Conservation (phyloP, 2,113 vertebrate genomes). For the Ivindomyrus marchei region DNA sequence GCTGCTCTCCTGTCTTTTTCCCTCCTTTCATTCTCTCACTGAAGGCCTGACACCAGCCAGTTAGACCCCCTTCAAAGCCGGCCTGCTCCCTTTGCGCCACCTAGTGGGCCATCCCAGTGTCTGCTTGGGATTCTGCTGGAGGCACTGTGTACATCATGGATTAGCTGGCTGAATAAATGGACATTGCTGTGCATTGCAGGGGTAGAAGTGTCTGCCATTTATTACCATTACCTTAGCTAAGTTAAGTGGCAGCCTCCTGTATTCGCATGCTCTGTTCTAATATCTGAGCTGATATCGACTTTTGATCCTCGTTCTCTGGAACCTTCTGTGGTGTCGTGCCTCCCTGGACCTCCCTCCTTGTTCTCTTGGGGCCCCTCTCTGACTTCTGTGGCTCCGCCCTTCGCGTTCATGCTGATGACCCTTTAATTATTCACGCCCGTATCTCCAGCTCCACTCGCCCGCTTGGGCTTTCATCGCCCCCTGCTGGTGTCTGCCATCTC, state of each 20-base stretch:
- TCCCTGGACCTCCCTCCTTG: background rate
- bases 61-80: background rate
- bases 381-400: background rate
- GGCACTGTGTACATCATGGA: background rate
- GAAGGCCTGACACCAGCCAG: background rate
- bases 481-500: background rate
- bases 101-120: background rate
- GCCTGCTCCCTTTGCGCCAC: too few species aligned
- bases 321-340: background rate
- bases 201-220: background rate
- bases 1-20: too few species aligned
- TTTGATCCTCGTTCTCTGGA: background rate
- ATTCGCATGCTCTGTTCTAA: background rate
- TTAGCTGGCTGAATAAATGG: background rate
- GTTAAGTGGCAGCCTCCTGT: background rate
- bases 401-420: background rate
- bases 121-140: background rate
- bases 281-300: background rate
- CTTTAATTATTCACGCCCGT: background rate
- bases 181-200: background rate
- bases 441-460: background rate
- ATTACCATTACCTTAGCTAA: too few species aligned
- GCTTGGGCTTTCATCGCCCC: background rate
- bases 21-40: background rate
- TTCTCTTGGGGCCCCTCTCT: background rate